Base-by-base conservation (phyloP, 2,797 vertebrate genomes). In the Necrosyrtes monachus region DNA sequence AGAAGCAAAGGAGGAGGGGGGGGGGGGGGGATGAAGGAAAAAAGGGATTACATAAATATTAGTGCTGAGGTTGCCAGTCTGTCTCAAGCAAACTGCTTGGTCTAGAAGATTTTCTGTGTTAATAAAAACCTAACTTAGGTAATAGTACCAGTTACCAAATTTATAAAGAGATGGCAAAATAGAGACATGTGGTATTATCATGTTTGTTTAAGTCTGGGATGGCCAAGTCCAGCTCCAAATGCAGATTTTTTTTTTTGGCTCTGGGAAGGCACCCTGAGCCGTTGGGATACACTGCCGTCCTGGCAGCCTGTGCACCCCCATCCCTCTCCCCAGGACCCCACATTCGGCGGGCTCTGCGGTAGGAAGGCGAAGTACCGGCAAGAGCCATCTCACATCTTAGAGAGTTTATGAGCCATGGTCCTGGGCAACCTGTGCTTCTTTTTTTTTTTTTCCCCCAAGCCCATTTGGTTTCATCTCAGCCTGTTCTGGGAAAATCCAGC, bases 261-360 rank as follows among this genome's bases (percentile, higher is more conserved):
- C 7, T 39, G 67, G 51, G 46, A 85, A 37, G 15, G 20, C 1
- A 2, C 14, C 17, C 37, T 68, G 45, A 54, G 25, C 45, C 13
- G 15, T 0, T 48, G n/a, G 28, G n/a, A 72, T 31, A 33, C 18
- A 3, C 9, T 77, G 68, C 9, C 5, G 2, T 48, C 67, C 64
- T 48, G 48, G 62, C 45, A 81, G 57, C 28, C 48, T 56, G 23
- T 0, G 3, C 24, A 68, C 1, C 11, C 50, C 51, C 12, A 83
- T 76, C 6, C n/a, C 30, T 35, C 30, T 46, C 14, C 17, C 31
- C 6, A 20, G 37, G 16, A 72, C 9, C 13, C 28, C 60, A 27
- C 9, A 5, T 6, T 65, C 0, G 0, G 5, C 2, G 2, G 46
- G n/a, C 7, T 95, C 68, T 69, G 8, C 2, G 0, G n/a, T 7